Conservation (phyloP, 2,797 vertebrate species). For the Dryobates pubescens region DNA sequence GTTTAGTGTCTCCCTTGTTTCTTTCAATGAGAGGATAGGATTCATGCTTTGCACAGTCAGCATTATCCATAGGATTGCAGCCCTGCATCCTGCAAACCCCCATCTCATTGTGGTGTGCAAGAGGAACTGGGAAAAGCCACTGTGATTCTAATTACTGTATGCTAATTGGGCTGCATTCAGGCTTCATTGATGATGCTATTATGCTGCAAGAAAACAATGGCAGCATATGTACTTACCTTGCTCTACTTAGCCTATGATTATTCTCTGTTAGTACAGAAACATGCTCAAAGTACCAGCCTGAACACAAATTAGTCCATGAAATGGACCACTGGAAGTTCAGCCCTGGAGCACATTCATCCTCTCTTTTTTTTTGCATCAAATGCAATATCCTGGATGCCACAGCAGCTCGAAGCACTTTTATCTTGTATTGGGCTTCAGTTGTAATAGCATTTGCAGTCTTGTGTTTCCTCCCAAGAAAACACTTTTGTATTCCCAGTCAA, state of each 20-base stretch:
- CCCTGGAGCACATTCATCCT: neutral
- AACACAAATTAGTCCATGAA: slow-evolving; percentile 27
- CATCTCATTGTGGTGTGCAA: neutral
- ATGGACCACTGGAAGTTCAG: slow-evolving; percentile 36
- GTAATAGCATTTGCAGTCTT: neutral
- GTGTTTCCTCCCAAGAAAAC: neutral
- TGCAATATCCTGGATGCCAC: neutral
- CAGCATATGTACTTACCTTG: slow-evolving; percentile 61
- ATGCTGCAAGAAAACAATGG: slow-evolving; percentile 61
- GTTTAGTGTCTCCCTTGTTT: neutral
- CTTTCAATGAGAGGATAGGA: neutral
- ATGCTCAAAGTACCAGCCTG: neutral
- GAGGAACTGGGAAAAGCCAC: slow-evolving; percentile 45
- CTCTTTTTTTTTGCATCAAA: neutral
- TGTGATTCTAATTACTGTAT: slow-evolving; percentile 58
- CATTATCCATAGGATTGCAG: neutral
- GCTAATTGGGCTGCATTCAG: slow-evolving; percentile 68
- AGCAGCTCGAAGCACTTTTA: neutral
- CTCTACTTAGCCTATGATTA: slow-evolving; percentile 42
- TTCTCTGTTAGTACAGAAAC: slow-evolving; percentile 29
- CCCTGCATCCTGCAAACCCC: neutral
- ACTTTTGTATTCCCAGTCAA: neutral
- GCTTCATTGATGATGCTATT: slow-evolving; percentile 66
- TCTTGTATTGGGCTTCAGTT: neutral
- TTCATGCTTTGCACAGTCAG: neutral